Evolutionary conservation across 2,888 invertebrate species (phyloP).

Genomic region (Chelonus formosanus): DNA sequence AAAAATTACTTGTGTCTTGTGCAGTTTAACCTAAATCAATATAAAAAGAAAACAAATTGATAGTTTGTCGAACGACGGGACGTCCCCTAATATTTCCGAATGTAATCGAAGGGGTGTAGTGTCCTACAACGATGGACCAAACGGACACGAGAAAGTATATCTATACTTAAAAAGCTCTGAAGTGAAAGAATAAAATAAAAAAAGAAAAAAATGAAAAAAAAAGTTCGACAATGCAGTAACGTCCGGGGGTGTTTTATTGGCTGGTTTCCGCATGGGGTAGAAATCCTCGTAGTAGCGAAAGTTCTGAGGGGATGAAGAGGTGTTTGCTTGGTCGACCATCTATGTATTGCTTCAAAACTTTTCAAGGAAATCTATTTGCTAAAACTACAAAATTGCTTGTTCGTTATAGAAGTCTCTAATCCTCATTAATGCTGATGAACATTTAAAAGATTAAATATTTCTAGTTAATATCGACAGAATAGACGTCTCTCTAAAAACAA

Average conservation of each 20-base stretch:
- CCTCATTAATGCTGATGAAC: too few relatives aligned
- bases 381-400: constrained; percentile 1
- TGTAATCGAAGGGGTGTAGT: constrained; percentile 64
- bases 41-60: constrained; percentile 61
- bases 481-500: too few relatives aligned
- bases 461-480: too few relatives aligned
- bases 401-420: too few relatives aligned
- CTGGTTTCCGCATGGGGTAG: constrained; percentile 62
- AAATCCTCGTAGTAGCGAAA: constrained; percentile 43
- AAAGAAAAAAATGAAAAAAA: constrained; percentile 48
- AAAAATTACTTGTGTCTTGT: constrained; percentile 36
- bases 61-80: constrained; percentile 63
- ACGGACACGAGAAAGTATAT: constrained; percentile 37
- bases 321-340: constrained; percentile 32
- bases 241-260: constrained; percentile 60
- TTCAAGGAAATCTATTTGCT: constrained; percentile 20
- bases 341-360: constrained; percentile 18
- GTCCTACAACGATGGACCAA: constrained; percentile 28
- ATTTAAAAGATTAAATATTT: too few relatives aligned
- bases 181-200: constrained; percentile 37
- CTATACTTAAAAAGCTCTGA: constrained; percentile 29
- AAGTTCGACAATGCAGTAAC: constrained; percentile 58
- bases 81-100: constrained; percentile 66
- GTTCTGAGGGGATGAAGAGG: constrained; percentile 27
- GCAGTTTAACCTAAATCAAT: constrained; percentile 35